These are phyloP conservation scores for Rhinoraja longicauda DNA, from an alignment of 2,797 vertebrate species.

Conservation along the genomic window DNA sequence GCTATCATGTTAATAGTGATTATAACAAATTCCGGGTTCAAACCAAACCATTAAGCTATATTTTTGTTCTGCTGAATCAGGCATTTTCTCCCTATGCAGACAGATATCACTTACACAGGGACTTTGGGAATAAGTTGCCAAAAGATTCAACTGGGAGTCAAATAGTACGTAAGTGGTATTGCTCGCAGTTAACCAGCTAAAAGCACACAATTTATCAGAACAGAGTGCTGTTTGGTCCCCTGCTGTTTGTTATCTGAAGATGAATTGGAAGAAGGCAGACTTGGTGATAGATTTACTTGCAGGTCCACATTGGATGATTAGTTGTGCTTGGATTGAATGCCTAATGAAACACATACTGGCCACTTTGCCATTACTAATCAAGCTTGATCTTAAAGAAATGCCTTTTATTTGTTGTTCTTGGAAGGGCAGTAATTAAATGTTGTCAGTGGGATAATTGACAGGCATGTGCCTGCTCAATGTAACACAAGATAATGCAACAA, in stretches of 20 bases:
- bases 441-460: not conserved
- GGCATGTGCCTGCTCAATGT: not conserved
- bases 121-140: not conserved
- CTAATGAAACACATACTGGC: not conserved
- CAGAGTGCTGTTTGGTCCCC: not conserved
- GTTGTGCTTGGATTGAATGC: not conserved
- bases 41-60: not conserved
- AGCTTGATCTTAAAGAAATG: not conserved
- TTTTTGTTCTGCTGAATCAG: not conserved
- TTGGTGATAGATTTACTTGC: not conserved
- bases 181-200: not conserved
- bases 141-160: not conserved
- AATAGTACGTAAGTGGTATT: not conserved
- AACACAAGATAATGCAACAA: not conserved
- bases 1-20: not conserved
- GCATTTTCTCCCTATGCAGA: not conserved
- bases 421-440: not conserved
- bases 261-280: not conserved
- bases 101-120: not conserved
- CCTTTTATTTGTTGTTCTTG: not conserved
- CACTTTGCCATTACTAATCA: not conserved
- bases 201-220: not conserved
- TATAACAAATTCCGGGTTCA: not conserved
- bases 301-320: not conserved
- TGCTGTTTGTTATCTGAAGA: not conserved